Evolutionary conservation across 2,888 invertebrate genomes (phyloP), one percentile per base, ranked within the genome.

Genomic region (Tridacna gigas): DNA sequence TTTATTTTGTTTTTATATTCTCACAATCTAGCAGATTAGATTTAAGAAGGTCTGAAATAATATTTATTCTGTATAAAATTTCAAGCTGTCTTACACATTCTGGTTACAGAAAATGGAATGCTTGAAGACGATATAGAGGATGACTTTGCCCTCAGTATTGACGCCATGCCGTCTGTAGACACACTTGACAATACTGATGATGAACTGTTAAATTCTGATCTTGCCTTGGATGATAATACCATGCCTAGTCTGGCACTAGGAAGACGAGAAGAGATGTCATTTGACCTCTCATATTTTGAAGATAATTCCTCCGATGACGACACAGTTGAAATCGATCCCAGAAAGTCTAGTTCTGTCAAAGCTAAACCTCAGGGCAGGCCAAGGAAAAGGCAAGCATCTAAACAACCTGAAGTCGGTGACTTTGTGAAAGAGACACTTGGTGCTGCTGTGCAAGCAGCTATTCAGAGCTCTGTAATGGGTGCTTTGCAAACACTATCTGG

Each of bases 111-210:
- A n/a, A 67, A 66, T 69, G 20, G 61, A 28, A 26, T n/a, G 25
- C 76, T 80, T 63, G 56, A 76, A 37, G 37, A 37, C 7, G 37
- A 37, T 37, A 37, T 37, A 20, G 89, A 89, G 47, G 87, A 84
- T 37, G 91, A 92, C 28, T 91, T 93, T 83, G 89, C 89, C 20
- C 86, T 86, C 73, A 90, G 91, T 61, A 81, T 93, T 20, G 90
- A 90, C 22, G 85, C 89, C 78, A 91, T 93, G 92, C 93, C 93
- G 9, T 92, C 92, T 9, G 92, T 91, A 78, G 91, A 92, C 25
- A 74, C 79, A 26, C 83, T 93, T 20, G 91, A 92, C 82, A 88
- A 92, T 74, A 91, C 92, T 5, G 92, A 92, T 82, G 93, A 93
- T 82, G 92, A 92, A 77, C 77, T 90, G 2, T 81, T 89, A 11